phyloP scores from a whole-genome alignment of 2,888 invertebrate genomes.

The Pyrochroa serraticornis region DNA sequence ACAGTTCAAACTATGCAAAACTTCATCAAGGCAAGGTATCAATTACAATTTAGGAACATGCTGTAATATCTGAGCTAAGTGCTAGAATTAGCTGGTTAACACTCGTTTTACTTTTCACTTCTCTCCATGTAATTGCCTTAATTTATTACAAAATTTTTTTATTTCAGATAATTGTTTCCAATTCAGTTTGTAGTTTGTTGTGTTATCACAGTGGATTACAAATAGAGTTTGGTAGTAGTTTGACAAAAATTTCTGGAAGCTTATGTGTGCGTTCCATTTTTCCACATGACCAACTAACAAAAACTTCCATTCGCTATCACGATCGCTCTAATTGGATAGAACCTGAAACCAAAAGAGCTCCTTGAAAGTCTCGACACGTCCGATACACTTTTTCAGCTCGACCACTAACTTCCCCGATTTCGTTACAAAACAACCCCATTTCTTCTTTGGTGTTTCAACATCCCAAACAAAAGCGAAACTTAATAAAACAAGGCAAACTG shows the following conservation, averaged over 20 bases:
- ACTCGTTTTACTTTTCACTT: too few relatives aligned
- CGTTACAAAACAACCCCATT: constrained; percentile 11
- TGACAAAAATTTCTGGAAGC: background rate
- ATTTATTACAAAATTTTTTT: too few relatives aligned
- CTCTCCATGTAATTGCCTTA: too few relatives aligned
- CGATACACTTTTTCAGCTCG: background rate
- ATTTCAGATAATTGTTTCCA: too few relatives aligned
- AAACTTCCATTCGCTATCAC: background rate
- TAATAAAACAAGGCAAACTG: constrained; percentile 33
- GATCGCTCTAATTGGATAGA: constrained; percentile 1
- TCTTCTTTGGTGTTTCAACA: constrained; percentile 22
- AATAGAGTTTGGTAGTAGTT: too few relatives aligned
- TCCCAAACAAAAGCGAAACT: constrained; percentile 34
- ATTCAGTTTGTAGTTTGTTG: too few relatives aligned
- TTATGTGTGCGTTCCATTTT: background rate
- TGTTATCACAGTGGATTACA: too few relatives aligned
- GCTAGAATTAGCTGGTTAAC: too few relatives aligned
- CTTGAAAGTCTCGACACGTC: constrained; percentile 16
- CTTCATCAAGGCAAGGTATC: too few relatives aligned
- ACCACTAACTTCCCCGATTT: constrained; percentile 18
- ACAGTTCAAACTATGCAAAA: too few relatives aligned
- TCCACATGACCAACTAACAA: background rate
- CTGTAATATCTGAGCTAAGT: too few relatives aligned
- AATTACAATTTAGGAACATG: too few relatives aligned
- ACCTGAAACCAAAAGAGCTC: background rate